Conservation (phyloP, 2,113 vertebrate species). For the Progne subis region DNA sequence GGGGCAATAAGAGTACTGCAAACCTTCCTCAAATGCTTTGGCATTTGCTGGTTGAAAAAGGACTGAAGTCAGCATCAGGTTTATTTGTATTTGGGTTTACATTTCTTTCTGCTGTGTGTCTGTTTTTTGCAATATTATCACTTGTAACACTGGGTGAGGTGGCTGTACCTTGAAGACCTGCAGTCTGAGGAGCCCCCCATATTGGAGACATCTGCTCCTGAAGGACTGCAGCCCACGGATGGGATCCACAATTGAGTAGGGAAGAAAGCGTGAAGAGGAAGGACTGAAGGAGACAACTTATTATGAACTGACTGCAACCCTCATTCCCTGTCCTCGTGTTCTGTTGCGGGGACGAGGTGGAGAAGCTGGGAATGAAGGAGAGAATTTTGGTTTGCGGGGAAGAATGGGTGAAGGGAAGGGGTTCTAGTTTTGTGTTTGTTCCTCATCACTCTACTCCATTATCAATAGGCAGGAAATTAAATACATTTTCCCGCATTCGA, state of each 20-base stretch:
- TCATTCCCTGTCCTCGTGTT: not conserved
- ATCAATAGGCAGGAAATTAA: not conserved
- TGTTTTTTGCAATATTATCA: not conserved
- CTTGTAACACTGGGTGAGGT: not conserved
- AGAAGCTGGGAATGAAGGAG: not conserved
- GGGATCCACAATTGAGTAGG: not conserved
- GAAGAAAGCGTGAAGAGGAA: not conserved
- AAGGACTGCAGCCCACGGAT: not conserved
- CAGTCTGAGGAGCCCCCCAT: fast-evolving
- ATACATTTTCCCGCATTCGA: not conserved
- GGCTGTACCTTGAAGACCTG: not conserved
- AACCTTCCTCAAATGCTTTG: not conserved
- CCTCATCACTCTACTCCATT: not conserved
- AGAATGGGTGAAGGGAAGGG: not conserved
- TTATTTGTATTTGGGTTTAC: too few species aligned
- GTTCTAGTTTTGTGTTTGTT: not conserved
- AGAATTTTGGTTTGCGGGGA: not conserved
- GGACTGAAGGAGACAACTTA: not conserved
- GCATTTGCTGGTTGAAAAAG: not conserved
- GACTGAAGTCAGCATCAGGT: not conserved
- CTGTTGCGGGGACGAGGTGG: too few species aligned
- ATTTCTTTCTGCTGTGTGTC: too few species aligned
- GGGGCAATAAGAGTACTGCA: not conserved
- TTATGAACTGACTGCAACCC: not conserved
- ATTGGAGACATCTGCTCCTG: fast-evolving